Evolutionary conservation across 2,888 invertebrate genomes (phyloP).

Genomic region (Cepaea hortensis): DNA sequence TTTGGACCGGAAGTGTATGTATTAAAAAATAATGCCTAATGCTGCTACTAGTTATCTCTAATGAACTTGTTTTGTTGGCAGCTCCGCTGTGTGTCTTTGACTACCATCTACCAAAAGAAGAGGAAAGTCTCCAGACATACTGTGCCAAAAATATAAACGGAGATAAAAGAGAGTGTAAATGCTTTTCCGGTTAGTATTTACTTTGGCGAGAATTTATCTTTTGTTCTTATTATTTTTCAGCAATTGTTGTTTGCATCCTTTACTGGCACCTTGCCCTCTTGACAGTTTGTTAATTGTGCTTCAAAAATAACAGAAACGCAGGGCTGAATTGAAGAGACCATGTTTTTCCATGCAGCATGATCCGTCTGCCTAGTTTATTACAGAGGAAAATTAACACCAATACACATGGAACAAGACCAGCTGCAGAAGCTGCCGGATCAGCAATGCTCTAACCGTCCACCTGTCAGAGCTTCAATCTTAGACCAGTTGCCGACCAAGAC

Average conservation of each 20-base stretch:
- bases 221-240: neutral
- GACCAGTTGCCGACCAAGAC: too few relatives aligned
- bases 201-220: neutral
- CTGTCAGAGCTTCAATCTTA: too few relatives aligned
- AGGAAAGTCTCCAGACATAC: constrained; percentile 44
- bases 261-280: neutral
- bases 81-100: constrained; percentile 43
- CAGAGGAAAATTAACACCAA: too few relatives aligned
- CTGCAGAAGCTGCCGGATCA: too few relatives aligned
- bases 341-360: too few relatives aligned
- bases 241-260: neutral
- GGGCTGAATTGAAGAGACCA: too few relatives aligned
- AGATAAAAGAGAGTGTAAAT: constrained; percentile 49
- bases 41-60: too few relatives aligned
- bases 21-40: too few relatives aligned
- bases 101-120: constrained; percentile 33
- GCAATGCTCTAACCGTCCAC: too few relatives aligned
- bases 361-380: too few relatives aligned
- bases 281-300: neutral
- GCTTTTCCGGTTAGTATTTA: constrained; percentile 44
- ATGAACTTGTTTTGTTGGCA: constrained; percentile 2
- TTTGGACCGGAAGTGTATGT: too few relatives aligned
- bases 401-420: too few relatives aligned
- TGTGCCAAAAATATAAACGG: constrained; percentile 38
- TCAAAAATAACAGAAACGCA: neutral